Evolutionary conservation across 1,140 invertebrate genomes (phyloP).

Genomic region (Panagrolaimus sp.): DNA sequence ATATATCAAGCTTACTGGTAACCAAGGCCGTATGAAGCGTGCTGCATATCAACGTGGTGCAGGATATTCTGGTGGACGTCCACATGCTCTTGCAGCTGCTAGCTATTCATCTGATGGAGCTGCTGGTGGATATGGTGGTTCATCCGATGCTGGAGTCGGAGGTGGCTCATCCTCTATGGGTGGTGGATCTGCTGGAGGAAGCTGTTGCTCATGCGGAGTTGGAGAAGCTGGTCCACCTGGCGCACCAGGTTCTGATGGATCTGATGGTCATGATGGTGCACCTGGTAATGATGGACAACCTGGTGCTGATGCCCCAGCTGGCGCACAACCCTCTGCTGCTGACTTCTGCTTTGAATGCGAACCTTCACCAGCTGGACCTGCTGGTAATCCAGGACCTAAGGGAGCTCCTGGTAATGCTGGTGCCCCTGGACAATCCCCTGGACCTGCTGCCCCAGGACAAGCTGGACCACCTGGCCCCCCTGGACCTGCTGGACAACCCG

Average conservation of each 20-base stretch:
- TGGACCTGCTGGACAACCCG: conserved; percentile 12
- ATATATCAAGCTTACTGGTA: conserved; percentile 17
- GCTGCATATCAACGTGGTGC: background rate
- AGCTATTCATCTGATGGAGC: conserved; percentile 2
- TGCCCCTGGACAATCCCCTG: conserved; percentile 19
- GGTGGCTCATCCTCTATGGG: background rate
- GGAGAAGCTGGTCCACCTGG: conserved; percentile 19
- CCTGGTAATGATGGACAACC: conserved; percentile 29
- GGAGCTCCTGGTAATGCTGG: conserved; percentile 35
- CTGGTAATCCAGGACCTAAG: conserved; percentile 41
- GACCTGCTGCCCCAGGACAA: background rate
- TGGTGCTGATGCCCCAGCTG: conserved; percentile 32
- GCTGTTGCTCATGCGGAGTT: conserved; percentile 11
- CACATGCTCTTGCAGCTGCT: background rate
- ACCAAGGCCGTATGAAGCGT: background rate
- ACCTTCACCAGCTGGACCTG: conserved; percentile 37
- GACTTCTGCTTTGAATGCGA: conserved; percentile 48
- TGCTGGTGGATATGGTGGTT: background rate
- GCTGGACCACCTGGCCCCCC: conserved; percentile 6
- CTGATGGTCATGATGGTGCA: conserved; percentile 34
- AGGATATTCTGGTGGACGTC: conserved; percentile 2
- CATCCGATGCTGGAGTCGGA: background rate
- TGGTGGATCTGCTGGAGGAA: background rate
- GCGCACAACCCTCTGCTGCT: conserved; percentile 20
- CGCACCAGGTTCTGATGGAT: conserved; percentile 34